These are phyloP conservation scores for Stratiolaelaps scimitus DNA, from an alignment of 1,140 invertebrate species.

Conservation along the genomic window DNA sequence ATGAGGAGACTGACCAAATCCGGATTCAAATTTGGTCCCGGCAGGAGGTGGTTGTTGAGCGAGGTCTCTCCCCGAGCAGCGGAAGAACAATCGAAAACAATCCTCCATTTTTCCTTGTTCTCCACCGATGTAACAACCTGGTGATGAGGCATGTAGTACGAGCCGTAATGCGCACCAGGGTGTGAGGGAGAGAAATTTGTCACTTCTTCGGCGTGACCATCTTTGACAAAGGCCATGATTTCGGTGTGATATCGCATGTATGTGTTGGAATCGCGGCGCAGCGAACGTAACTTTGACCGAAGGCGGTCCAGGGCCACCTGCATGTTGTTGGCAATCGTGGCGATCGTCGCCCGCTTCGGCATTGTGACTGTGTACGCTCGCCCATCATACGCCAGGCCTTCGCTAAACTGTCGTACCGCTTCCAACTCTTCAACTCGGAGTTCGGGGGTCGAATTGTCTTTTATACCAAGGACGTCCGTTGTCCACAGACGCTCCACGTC, in stretches of 20 bases:
- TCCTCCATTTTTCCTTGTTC: conserved; percentile 1
- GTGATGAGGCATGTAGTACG: not conserved
- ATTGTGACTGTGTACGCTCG: not conserved
- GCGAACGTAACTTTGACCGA: not conserved
- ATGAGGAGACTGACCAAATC: conserved; percentile 31
- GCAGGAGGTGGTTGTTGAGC: conserved; percentile 31
- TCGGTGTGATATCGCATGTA: not conserved
- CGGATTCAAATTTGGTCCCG: conserved; percentile 29
- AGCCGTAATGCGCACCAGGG: not conserved
- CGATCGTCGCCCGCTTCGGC: not conserved
- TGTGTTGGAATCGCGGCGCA: not conserved
- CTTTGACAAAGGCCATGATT: conserved; percentile 11
- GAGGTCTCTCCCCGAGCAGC: conserved; percentile 14
- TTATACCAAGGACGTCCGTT: not conserved
- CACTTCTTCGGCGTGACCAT: not conserved
- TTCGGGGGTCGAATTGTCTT: not conserved
- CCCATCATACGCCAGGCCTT: not conserved
- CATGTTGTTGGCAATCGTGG: not conserved
- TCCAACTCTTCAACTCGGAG: not conserved
- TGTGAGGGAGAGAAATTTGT: not conserved
- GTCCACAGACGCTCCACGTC: not conserved
- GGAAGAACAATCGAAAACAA: not conserved
- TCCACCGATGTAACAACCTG: not conserved
- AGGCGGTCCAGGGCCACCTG: not conserved
- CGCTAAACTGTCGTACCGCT: not conserved